phyloP scores from a whole-genome alignment of 2,888 invertebrate species.

The Mimachlamys varia region DNA sequence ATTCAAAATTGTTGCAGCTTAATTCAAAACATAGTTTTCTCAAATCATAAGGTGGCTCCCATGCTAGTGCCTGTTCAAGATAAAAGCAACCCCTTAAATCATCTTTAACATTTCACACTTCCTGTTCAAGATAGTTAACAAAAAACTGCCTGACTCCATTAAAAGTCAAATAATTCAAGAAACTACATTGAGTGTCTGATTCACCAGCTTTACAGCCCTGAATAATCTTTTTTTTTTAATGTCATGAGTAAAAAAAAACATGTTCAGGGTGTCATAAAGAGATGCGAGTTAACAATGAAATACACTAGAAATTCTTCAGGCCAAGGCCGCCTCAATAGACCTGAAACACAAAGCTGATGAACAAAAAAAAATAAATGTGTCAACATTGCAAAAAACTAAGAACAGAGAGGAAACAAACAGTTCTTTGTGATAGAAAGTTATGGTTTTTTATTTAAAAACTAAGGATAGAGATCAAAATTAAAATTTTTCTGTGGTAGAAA shows the following conservation, averaged over 20 bases:
- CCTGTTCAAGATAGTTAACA: background rate
- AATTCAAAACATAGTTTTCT: constrained; percentile 11
- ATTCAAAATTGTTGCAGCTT: constrained; percentile 2
- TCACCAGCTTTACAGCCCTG: background rate
- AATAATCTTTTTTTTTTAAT: background rate
- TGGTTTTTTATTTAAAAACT: too few species aligned
- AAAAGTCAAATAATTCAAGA: background rate
- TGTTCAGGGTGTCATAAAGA: background rate
- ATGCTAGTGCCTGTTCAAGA: background rate
- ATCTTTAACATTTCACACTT: background rate
- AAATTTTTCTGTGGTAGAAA: too few species aligned
- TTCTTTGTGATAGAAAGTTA: too few species aligned
- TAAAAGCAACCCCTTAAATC: background rate
- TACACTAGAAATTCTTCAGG: background rate
- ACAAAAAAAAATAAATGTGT: background rate
- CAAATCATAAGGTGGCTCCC: background rate
- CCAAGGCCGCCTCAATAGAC: background rate
- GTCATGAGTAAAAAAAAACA: background rate
- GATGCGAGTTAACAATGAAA: background rate
- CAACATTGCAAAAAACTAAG: background rate
- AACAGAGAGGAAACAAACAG: too few species aligned
- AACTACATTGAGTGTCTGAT: background rate
- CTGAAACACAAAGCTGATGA: background rate
- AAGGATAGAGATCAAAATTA: too few species aligned
- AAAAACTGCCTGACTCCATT: background rate